Evolutionary conservation across 92 coral and sea anemone genomes (phyloP), one percentile per base, ranked within the genome.

Genomic region (Epizoanthus ramosus): DNA sequence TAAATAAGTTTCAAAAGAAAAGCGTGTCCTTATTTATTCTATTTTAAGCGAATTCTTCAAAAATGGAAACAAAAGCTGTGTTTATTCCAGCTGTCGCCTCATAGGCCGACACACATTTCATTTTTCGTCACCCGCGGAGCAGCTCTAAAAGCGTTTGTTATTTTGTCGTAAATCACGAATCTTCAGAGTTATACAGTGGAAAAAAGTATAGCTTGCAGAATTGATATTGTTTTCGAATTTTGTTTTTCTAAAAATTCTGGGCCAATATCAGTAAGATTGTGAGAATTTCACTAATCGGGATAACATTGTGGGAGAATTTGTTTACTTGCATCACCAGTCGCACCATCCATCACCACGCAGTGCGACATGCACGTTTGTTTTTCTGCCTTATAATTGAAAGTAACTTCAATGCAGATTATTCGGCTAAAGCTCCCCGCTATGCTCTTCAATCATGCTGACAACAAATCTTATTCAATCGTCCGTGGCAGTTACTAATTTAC

Each of bases 71-170:
- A 56, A 57, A 57, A 31, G 57, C 3, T 35, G 41, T 77, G 82
- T 77, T 60, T 77, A 77, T n/a, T 56, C 14, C 71, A 77, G 82
- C 22, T 77, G 82, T 10, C 16, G 6, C n/a, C 21, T 13, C 1
- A n/a, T 13, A 15, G 2, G 64, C 24, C 28, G 53, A 39, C 8
- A 37, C n/a, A 33, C 54, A 75, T 8, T 9, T 59, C n/a, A 28
- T 6, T 53, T 19, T 75, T 35, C 39, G 15, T 59, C 25, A n/a
- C 79, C 63, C 70, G 5, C 13, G 0, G 57, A 35, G 35, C 4
- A 47, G 12, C 54, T 50, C 14, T 50, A 13, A 50, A 50, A 50
- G 14, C 54, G 54, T 50, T 50, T 50, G 54, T 50, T 9, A 50
- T 16, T 50, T 50, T 50, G 54, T 9, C 54, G 10, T 50, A 50